Evolutionary conservation across 37 sponge, comb jelly and placozoan genomes (phyloP), one percentile per base, ranked within the genome.

Genomic region (Eunapius fragilis): DNA sequence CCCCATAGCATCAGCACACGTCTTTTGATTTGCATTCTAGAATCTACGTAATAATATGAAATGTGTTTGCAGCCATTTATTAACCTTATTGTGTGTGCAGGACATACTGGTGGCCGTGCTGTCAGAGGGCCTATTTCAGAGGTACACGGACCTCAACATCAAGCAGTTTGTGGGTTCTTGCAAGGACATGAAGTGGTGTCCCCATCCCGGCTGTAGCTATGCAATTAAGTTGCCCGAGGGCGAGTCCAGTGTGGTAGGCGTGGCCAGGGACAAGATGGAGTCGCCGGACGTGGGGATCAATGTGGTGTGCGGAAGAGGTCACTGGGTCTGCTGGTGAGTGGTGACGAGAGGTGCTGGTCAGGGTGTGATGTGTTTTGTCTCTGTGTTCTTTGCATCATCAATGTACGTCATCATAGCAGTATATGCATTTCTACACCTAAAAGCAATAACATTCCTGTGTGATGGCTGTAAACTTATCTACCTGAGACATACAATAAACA

Each of bases 131-230:
- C 77, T 91, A 36, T 79, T 87, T 9, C 75, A 86, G 71, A 89
- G 89, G 37, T 97, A 92, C 85, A 67, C 90, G 3, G 88, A 92
- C 23, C 87, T 94, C 13, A 88, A 88, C 72, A 45, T 97, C 72
- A 84, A 87, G 84, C 87, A 92, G 31, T 97, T 94, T 89, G 95
- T 94, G 36, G 97, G 95, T 74, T 72, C 71, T 23, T 93, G 87
- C 28, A 76, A 91, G 28, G 87, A 86, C 72, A 84, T 97, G 67
- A 75, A 83, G 31, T 97, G 97, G 97, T 97, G 97, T 70, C 97
- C 97, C 0, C 85, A 76, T 75, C 95, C 97, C 0, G 93, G 92
- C 71, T 89, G 86, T 34, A 73, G 67, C 0, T 82, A 85, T 26
- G 91, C 91, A 38, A 58, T 91, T 3, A 75, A 82, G 58, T 19